A percentile compares a stretch with the other conserved stretches of the same genome.
Conservation (phyloP, 2,113 vertebrate species). For the Phocoena sinus region DNA sequence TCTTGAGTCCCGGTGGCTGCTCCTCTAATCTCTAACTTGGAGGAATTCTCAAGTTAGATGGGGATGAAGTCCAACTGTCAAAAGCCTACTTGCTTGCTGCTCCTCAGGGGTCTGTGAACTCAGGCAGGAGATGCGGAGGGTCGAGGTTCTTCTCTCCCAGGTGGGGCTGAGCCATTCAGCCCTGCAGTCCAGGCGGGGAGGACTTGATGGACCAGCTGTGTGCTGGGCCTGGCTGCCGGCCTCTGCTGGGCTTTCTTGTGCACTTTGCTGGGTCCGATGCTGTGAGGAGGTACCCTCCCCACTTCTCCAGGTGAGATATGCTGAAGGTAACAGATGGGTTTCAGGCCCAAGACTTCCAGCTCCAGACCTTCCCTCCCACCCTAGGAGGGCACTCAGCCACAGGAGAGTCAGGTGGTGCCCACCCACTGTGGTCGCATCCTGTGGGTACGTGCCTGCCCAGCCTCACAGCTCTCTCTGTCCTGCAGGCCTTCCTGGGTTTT, state of each 20-base stretch:
- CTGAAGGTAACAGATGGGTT: not conserved
- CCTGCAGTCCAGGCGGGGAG: not conserved
- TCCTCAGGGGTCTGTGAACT: not conserved
- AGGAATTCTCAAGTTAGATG: not conserved
- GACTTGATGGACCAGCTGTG: fast-evolving
- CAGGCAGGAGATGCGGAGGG: not conserved
- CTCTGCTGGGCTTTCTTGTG: not conserved
- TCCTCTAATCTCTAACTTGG: not conserved
- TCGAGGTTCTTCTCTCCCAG: not conserved
- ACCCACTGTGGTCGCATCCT: fast-evolving
- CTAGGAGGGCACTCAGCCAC: no score
- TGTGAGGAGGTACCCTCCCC: not conserved
- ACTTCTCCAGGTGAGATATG: not conserved
- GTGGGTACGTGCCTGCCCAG: fast-evolving
- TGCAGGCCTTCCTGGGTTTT: conserved; percentile 90
- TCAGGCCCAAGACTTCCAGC: not conserved
- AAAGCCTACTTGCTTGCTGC: not conserved
- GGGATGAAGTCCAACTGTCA: not conserved
- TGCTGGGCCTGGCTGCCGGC: not conserved
- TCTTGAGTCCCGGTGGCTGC: not conserved
- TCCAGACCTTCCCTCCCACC: fast-evolving
- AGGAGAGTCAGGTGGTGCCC: not conserved
- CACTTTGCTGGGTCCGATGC: not conserved
- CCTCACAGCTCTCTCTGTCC: conserved; percentile 10
- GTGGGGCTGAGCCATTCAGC: not conserved